Base-by-base conservation (phyloP, 2,797 vertebrate species). In the Aulostomus chinensis region DNA sequence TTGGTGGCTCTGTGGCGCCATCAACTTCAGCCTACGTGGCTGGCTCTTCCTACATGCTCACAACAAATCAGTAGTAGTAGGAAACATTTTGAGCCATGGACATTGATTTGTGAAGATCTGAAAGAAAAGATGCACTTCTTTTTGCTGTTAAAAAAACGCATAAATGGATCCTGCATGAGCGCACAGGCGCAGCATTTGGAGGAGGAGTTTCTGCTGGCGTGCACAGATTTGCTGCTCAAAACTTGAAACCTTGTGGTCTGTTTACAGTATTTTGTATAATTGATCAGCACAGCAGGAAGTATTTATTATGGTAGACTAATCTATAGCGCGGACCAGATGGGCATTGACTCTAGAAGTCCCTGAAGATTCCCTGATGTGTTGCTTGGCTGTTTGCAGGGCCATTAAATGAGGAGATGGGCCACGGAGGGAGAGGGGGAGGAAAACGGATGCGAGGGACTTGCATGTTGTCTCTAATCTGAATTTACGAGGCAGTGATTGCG, bases 381-480 rank as follows among this genome's bases (percentile, higher is more conserved):
- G 29, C 52, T 67, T 78, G 62, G 69, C 61, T 36, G 41, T n/a
- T 67, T 48, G 33, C 6, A 65, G 63, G 65, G 36, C 59, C 49
- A 49, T 74, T 50, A 61, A 63, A 82, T n/a, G n/a, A 51, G 43
- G 52, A 68, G 54, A 58, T 64, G 52, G 46, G 8, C 30, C 4
- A 25, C 48, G 53, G 37, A 26, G 29, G 13, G 11, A 12, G 1
- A 22, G 26, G 24, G 21, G 24, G n/a, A n/a, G n/a, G n/a, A n/a
- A 14, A 28, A 17, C 33, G 57, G 36, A 51, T 45, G 21, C 36
- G 10, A 30, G 50, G 33, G 43, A 52, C 14, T 45, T 48, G n/a
- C n/a, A n/a, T n/a, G n/a, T n/a, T 53, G 25, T 48, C 41, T 50
- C 51, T 69, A 29, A 22, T 78, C 40, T 42, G 12, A 54, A 76